A percentile compares a stretch with the other conserved stretches of the same genome.
Conservation (phyloP, 2,888 invertebrate genomes). For the Tortricodes alternella region DNA sequence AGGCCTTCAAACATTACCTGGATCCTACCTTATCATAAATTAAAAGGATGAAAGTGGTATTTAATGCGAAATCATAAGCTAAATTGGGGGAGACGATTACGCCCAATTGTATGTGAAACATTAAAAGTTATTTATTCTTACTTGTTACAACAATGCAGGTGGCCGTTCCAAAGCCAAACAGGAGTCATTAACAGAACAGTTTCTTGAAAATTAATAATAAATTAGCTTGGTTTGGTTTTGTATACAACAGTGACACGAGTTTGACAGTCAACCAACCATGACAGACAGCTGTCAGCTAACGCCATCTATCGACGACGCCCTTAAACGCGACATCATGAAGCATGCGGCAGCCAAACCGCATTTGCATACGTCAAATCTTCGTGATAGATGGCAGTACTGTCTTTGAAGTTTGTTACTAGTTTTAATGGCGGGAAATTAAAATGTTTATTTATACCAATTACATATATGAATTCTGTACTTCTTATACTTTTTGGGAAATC, state of each 20-base stretch:
- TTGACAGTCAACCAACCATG: slow-evolving; percentile 47
- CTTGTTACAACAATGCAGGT: slow-evolving; percentile 53
- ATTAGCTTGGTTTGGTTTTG: slow-evolving; percentile 76
- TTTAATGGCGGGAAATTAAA: slow-evolving; percentile 28
- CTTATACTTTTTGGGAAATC: no score
- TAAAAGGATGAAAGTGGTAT: slow-evolving; percentile 53
- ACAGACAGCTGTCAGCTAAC: slow-evolving; percentile 43
- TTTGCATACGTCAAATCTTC: slow-evolving; percentile 55
- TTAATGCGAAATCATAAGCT: slow-evolving; percentile 59
- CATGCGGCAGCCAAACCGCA: slow-evolving; percentile 33
- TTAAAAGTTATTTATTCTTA: slow-evolving; percentile 51
- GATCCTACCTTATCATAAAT: slow-evolving; percentile 45
- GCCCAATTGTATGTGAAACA: slow-evolving; percentile 65
- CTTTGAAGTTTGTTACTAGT: not conserved
- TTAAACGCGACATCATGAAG: slow-evolving; percentile 31
- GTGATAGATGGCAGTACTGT: slow-evolving; percentile 57
- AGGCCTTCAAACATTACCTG: slow-evolving; percentile 43
- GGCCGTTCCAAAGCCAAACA: slow-evolving; percentile 45
- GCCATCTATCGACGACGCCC: slow-evolving; percentile 59
- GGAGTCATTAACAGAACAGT: slow-evolving; percentile 63
- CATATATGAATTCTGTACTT: no score
- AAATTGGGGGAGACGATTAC: slow-evolving; percentile 64
- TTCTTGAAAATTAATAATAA: slow-evolving; percentile 74
- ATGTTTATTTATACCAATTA: no score
- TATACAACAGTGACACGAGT: slow-evolving; percentile 62